Percentiles rank a stretch among this genome's conserved stretches.
Conservation (phyloP, 2,888 invertebrate genomes). For the Dioctria rufipes region DNA sequence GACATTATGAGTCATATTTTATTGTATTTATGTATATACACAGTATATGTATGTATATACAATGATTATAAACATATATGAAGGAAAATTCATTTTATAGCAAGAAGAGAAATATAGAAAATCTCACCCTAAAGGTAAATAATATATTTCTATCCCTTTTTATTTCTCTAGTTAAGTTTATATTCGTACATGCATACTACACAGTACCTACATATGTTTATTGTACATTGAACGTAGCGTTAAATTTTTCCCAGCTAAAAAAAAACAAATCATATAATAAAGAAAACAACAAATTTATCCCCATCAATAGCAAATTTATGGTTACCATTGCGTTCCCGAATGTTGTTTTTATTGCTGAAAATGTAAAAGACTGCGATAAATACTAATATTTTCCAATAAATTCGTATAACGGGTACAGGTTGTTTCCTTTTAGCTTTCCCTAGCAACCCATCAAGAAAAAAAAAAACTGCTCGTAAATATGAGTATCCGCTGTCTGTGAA, state of each 20-base stretch:
- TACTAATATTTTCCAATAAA: background rate
- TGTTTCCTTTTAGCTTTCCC: background rate
- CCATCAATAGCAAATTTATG: too few relatives aligned
- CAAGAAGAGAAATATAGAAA: background rate
- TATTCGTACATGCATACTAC: too few relatives aligned
- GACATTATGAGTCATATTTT: slow-evolving; percentile 44
- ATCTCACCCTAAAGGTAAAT: background rate
- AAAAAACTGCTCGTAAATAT: too few relatives aligned
- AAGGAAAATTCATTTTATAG: background rate
- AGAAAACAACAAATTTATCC: too few relatives aligned
- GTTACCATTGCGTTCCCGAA: background rate
- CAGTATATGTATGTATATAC: background rate
- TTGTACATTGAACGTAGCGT: too few relatives aligned
- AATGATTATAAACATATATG: background rate
- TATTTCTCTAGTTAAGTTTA: background rate
- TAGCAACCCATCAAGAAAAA: background rate
- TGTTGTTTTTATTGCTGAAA: background rate
- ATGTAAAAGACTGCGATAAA: background rate
- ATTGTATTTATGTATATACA: background rate
- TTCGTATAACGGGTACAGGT: background rate
- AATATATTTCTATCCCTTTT: slow-evolving; percentile 24
- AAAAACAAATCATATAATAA: too few relatives aligned
- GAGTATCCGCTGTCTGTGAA: background rate
- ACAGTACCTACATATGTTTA: too few relatives aligned
- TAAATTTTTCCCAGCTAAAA: too few relatives aligned